Conservation (phyloP, 1,140 invertebrate genomes). For the Zaprionus taronus region DNA sequence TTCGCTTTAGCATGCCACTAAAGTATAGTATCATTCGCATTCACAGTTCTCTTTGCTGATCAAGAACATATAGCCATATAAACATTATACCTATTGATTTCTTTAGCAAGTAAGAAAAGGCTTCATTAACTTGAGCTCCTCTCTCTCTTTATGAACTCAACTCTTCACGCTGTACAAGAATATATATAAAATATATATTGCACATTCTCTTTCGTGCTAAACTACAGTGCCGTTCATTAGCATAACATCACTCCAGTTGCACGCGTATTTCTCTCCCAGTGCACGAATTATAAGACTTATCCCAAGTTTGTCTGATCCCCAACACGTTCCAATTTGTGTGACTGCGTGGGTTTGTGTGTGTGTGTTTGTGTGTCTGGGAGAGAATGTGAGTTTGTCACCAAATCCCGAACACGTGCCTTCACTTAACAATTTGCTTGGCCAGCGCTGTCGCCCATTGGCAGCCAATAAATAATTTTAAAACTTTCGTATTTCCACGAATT, state of each 20-base stretch:
- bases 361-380: too few species aligned
- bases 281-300: not conserved
- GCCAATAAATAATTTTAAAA: constrained; percentile 57
- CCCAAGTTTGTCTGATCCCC: not conserved
- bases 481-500: constrained; percentile 68
- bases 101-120: too few species aligned
- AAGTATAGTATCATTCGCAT: too few species aligned
- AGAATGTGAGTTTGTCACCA: constrained; percentile 29
- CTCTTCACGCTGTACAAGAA: not conserved
- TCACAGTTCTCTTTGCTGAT: too few species aligned
- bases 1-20: too few species aligned
- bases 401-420: constrained; percentile 63
- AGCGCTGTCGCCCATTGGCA: not conserved
- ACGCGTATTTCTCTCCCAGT: not conserved
- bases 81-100: not conserved
- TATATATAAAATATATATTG: not conserved
- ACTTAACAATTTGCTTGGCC: constrained; percentile 49
- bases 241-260: not conserved
- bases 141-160: not conserved
- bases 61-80: not conserved
- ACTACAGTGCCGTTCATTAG: not conserved
- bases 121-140: not conserved
- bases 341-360: not conserved
- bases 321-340: constrained; percentile 15
- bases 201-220: not conserved